phyloP scores from a whole-genome alignment of 92 coral and sea anemone species.

The Diadumene lineata region DNA sequence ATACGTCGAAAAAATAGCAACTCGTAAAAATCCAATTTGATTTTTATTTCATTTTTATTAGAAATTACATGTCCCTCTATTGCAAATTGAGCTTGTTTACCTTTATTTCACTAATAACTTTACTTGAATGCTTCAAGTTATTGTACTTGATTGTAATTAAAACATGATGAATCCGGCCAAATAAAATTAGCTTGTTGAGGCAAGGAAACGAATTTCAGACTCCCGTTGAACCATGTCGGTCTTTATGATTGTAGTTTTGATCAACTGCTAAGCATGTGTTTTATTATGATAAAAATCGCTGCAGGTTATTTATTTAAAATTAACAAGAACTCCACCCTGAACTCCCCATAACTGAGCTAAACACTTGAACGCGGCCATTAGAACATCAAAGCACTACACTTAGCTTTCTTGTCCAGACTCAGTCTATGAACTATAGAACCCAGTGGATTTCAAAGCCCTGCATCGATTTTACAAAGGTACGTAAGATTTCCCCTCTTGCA shows the following conservation, averaged over 20 bases:
- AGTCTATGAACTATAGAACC: too few relatives aligned
- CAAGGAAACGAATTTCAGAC: constrained; percentile 1
- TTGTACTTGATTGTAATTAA: neutral
- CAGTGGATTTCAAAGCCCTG: neutral
- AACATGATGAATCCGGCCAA: neutral
- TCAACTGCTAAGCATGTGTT: constrained; percentile 77
- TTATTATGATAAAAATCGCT: constrained; percentile 52
- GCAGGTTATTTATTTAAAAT: constrained; percentile 71
- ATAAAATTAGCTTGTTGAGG: neutral
- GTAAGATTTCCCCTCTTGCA: too few relatives aligned
- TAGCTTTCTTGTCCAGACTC: neutral
- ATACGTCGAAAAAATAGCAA: neutral
- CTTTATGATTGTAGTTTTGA: constrained; percentile 80
- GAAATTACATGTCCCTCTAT: neutral
- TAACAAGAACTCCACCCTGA: constrained; percentile 74
- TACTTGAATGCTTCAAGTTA: constrained; percentile 2
- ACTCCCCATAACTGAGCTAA: constrained; percentile 34
- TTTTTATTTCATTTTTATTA: neutral
- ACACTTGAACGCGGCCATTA: constrained; percentile 5
- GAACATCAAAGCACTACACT: neutral
- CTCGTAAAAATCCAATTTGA: neutral
- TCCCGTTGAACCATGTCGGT: constrained; percentile 27
- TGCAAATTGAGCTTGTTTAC: neutral
- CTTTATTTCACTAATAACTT: neutral
- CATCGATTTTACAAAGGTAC: too few relatives aligned